These are phyloP conservation scores for Osmoderma eremita DNA, from an alignment of 2,888 invertebrate species.

Conservation along the genomic window DNA sequence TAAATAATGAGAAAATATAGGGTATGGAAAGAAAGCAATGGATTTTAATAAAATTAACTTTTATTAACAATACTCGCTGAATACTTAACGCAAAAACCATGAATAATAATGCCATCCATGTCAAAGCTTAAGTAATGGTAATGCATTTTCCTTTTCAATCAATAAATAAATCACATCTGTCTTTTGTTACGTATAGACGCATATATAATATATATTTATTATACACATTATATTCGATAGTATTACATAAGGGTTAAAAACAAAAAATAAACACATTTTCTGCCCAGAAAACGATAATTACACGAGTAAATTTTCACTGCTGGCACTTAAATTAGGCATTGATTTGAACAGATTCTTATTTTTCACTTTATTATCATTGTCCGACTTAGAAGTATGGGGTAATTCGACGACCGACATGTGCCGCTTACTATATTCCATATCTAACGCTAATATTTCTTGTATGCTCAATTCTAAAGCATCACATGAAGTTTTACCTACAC, in stretches of 20 bases:
- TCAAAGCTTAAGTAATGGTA: slow-evolving; percentile 38
- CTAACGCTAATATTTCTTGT: slow-evolving; percentile 66
- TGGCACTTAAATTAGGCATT: slow-evolving; percentile 78
- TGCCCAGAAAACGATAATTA: slow-evolving; percentile 48
- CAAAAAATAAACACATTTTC: slow-evolving; percentile 28
- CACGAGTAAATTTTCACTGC: slow-evolving; percentile 72
- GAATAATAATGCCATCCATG: slow-evolving; percentile 36
- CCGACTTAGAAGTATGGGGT: slow-evolving; percentile 57
- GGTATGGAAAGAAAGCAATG: no score
- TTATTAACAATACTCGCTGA: slow-evolving; percentile 40
- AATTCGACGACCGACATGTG: slow-evolving; percentile 56
- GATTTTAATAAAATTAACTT: slow-evolving; percentile 39
- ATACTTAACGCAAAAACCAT: slow-evolving; percentile 33
- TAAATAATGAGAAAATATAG: background rate
- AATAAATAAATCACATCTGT: slow-evolving; percentile 42
- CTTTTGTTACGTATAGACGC: slow-evolving; percentile 25
- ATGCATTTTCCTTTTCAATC: slow-evolving; percentile 27
- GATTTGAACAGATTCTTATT: slow-evolving; percentile 67
- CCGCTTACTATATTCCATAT: slow-evolving; percentile 61
- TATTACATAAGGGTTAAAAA: slow-evolving; percentile 28
- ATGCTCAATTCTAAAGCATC: slow-evolving; percentile 65
- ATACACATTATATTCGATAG: slow-evolving; percentile 18
- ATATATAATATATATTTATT: slow-evolving; percentile 4
- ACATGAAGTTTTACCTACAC: slow-evolving; percentile 55
- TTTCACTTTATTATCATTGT: slow-evolving; percentile 54